Base-by-base conservation (phyloP, 2,888 invertebrate genomes). In the Achlya flavicornis region DNA sequence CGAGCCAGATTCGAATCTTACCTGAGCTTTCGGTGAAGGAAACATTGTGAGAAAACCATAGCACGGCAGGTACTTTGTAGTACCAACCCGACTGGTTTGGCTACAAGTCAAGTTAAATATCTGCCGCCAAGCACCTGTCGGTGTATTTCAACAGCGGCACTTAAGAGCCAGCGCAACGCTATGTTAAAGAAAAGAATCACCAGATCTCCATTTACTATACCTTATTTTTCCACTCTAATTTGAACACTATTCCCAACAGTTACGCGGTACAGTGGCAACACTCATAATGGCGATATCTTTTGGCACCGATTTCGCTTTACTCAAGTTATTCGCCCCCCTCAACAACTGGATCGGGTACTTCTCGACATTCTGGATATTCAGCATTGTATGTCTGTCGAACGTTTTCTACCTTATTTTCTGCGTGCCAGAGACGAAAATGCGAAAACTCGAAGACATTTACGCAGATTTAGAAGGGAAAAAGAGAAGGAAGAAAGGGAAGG, bases 351-450 rank as follows among this genome's bases (percentile, higher is more conserved):
- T 97, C 66, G 97, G 97, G 0, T 94, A 94, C 46, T 94, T 96
- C 76, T 96, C 95, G 33, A 96, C 97, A 0, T 99, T 98, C 90
- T 97, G 97, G 96, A 78, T 97, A 58, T 99, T 98, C 88, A 96
- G 96, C 10, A 73, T 92, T 4, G 95, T 97, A 68, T 97, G 97
- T 79, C 83, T 96, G 0, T 67, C 96, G 0, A 97, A 97, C 64
- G 92, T 98, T n/a, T 93, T 97, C 77, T 98, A 98, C 89, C 96
- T 97, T 0, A 95, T 96, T 70, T 91, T 96, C 76, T 97, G 94
- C 82, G 97, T 99, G n/a, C 99, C 99, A 3, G 99, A 99, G 90
- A 99, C 99, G 0, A 97, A 97, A 82, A 98, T 98, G 74, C 96
- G 97, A 81, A 96, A 96, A 60, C 93, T 99, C 64, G 98, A 98